Conservation (phyloP, 2,113 vertebrate species). For the Mesoclemmys tuberculata region DNA sequence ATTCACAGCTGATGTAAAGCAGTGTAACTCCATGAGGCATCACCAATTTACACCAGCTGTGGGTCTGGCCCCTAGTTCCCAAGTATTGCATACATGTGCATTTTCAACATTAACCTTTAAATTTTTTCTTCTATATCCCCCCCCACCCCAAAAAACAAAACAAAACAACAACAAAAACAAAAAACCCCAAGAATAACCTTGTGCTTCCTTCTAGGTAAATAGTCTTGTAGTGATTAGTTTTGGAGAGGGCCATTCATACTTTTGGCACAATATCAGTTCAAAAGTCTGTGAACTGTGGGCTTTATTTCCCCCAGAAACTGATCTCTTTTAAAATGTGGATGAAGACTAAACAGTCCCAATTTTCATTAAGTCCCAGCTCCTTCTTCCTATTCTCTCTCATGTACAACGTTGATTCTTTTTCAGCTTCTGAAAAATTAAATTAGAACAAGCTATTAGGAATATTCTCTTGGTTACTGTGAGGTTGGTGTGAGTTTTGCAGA, state of each 20-base stretch:
- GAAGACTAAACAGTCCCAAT: not conserved
- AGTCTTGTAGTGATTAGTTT: not conserved
- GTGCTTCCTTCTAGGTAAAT: not conserved
- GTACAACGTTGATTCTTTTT: not conserved
- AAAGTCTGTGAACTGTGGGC: not conserved
- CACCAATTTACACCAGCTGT: not conserved
- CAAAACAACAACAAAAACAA: not conserved
- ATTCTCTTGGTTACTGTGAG: not conserved
- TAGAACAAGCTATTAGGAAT: not conserved
- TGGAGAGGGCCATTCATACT: not conserved
- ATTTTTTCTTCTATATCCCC: not conserved
- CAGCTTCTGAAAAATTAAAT: not conserved
- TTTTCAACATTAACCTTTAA: not conserved
- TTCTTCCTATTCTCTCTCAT: not conserved
- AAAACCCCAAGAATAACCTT: not conserved
- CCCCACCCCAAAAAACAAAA: too few species aligned
- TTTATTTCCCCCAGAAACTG: not conserved
- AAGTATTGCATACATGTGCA: not conserved
- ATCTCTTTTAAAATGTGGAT: not conserved
- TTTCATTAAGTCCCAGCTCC: not conserved
- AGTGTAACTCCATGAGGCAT: not conserved
- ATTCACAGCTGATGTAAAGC: not conserved
- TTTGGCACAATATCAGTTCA: not conserved
- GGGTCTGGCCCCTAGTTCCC: not conserved
- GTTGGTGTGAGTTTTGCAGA: not conserved